phyloP scores from a whole-genome alignment of 2,113 vertebrate species.

The Eupsittula cactorum region DNA sequence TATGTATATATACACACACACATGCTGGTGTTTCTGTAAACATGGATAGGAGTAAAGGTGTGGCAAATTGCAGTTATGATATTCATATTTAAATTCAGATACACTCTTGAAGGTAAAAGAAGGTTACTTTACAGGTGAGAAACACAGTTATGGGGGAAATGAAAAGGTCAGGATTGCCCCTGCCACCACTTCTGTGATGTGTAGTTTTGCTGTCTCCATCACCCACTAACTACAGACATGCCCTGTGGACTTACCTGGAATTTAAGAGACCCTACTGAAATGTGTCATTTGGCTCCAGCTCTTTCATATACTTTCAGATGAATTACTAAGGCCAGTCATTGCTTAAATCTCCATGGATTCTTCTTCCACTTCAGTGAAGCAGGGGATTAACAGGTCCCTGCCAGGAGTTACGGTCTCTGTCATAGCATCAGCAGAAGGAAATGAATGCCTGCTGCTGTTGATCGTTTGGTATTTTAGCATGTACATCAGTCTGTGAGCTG shows the following conservation, averaged over 20 bases:
- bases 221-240: background rate
- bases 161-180: background rate
- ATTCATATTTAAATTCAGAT: background rate
- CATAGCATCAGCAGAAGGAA: background rate
- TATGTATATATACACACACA: background rate
- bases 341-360: background rate
- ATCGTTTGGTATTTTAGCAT: background rate
- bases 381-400: background rate
- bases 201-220: background rate
- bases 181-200: background rate
- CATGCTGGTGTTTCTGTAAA: background rate
- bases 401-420: background rate
- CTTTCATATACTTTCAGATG: background rate
- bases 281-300: background rate
- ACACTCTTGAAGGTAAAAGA: background rate
- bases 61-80: background rate
- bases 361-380: background rate
- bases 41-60: background rate
- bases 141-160: background rate
- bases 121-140: background rate
- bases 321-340: background rate
- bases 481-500: background rate
- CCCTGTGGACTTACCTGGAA: background rate
- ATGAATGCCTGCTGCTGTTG: background rate
- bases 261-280: background rate